phyloP scores from a whole-genome alignment of 2,888 invertebrate species.

The Ceramica pisi region DNA sequence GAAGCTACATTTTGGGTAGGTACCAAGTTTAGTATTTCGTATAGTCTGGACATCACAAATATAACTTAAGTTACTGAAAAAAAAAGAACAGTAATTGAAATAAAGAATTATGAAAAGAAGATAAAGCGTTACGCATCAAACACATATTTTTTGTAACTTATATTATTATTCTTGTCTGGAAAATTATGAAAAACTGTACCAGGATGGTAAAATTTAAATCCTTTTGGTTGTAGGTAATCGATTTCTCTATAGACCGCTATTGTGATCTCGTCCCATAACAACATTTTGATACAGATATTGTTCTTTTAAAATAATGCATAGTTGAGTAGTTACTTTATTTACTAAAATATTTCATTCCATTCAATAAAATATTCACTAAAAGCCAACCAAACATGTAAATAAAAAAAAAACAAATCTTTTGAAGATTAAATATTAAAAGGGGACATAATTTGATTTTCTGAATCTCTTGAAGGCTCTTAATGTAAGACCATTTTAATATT shows the following conservation, averaged over 20 bases:
- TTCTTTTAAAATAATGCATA: not conserved
- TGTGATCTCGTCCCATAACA: not conserved
- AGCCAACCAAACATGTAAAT: not conserved
- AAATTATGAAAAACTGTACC: not conserved
- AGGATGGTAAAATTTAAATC: not conserved
- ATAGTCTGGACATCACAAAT: too few relatives aligned
- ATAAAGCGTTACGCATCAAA: too few relatives aligned
- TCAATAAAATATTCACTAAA: not conserved
- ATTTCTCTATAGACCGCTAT: not conserved
- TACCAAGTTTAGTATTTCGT: too few relatives aligned
- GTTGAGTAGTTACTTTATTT: too few relatives aligned
- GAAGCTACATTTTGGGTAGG: not conserved
- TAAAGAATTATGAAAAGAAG: too few relatives aligned
- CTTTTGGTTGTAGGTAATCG: not conserved
- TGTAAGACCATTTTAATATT: conserved; percentile 26
- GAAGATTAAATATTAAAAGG: conserved; percentile 11
- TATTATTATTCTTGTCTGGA: conserved; percentile 5
- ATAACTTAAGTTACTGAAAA: too few relatives aligned
- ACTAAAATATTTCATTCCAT: not conserved
- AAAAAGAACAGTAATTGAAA: too few relatives aligned
- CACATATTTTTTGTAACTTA: not conserved
- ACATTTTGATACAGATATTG: not conserved
- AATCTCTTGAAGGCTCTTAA: not conserved
- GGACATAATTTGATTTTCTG: conserved; percentile 13
- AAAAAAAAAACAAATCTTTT: conserved; percentile 14